Evolutionary conservation across 2,797 vertebrate genomes (phyloP).

Genomic region (Semaprochilodus insignis): DNA sequence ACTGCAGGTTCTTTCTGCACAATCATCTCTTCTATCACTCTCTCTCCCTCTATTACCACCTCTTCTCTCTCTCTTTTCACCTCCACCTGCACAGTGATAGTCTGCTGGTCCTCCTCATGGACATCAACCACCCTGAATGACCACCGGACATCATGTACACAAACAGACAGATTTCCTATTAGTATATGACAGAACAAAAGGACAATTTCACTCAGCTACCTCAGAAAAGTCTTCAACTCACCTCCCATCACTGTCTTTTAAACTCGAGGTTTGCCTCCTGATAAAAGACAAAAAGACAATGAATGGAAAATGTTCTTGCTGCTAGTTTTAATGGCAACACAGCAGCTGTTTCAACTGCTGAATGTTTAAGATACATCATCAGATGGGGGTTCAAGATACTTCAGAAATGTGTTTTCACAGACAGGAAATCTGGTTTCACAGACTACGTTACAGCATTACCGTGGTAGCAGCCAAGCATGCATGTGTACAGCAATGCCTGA

Average conservation of each 20-base stretch:
- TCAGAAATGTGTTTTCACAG: too few relatives aligned
- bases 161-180: neutral
- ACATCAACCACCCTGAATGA: slow-evolving; percentile 73
- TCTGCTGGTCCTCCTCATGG: slow-evolving; percentile 85
- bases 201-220: neutral
- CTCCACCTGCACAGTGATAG: slow-evolving; percentile 90
- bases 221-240: slow-evolving; percentile 65
- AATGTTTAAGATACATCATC: too few relatives aligned
- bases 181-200: neutral
- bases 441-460: too few relatives aligned
- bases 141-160: slow-evolving; percentile 67
- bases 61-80: slow-evolving; percentile 72
- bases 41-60: slow-evolving; percentile 18
- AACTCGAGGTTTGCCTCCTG: slow-evolving; percentile 88
- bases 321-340: too few relatives aligned
- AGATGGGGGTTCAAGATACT: too few relatives aligned
- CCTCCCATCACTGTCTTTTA: slow-evolving; percentile 83
- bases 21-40: neutral
- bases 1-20: slow-evolving; percentile 48
- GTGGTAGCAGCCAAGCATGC: too few relatives aligned
- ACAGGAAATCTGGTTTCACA: too few relatives aligned
- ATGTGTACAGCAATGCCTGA: too few relatives aligned
- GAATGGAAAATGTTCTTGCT: neutral
- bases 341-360: too few relatives aligned
- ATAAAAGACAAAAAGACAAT: neutral